Base-by-base conservation (phyloP, 2,113 vertebrate genomes). In the Oostethus manadensis region DNA sequence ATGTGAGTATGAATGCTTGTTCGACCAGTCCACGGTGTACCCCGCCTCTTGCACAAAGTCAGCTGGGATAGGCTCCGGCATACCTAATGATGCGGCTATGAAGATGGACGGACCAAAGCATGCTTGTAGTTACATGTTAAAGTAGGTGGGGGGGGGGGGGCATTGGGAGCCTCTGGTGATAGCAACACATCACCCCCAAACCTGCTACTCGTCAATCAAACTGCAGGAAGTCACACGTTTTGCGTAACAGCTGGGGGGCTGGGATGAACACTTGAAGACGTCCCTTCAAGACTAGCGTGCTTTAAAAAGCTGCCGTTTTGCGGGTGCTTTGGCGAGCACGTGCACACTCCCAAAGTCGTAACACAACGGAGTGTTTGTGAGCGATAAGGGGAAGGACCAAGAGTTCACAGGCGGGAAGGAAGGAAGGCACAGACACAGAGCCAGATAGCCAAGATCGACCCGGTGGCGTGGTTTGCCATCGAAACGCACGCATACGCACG, bases 361-460 rank as follows among this genome's bases (percentile, higher is more conserved):
- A 44, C 56, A 66, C 64, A 66, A 81, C 75, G 40, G 79, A 75
- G 74, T 77, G 83, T 81, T 79, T 78, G 60, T 60, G 66, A 78
- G 72, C 46, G 78, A 84, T 78, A 86, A 82, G 84, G 82, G 73
- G 64, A 63, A 77, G 63, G 80, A 80, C 63, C 73, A 76, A 56
- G 64, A 65, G 55, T 18, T 55, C 38, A 42, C 38, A 42, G 38
- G 38, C 38, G 51, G 61, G 8, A 59, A 73, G 50, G 54, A 68
- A 61, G 33, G 58, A 62, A 56, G 58, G 58, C 70, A 50, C 51
- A 10, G 58, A 66, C 46, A 8, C 56, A 65, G 42, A 38, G 56
- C 67, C 48, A 33, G 17, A 70, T 62, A 73, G 51, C 64, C 11
- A 42, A 48, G 55, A 84, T 82, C 56, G 65, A 86, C 75, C 63